These are phyloP conservation scores for Parasteatoda tepidariorum DNA, from an alignment of 1,140 invertebrate species.

Conservation along the genomic window DNA sequence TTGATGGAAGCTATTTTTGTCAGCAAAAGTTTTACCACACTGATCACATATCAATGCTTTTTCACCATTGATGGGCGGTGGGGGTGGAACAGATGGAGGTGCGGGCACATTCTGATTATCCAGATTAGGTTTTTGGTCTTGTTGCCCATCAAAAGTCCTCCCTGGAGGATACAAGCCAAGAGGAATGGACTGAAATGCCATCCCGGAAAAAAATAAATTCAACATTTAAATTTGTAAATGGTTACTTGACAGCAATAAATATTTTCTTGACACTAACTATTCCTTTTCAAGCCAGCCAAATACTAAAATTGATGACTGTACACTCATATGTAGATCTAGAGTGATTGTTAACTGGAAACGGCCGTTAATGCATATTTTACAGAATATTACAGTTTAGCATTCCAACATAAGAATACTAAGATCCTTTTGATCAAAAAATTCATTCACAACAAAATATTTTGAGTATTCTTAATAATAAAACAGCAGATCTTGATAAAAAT, in stretches of 20 bases:
- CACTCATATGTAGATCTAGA: too few species aligned
- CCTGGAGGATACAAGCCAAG: conserved; percentile 53
- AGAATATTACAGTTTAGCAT: too few species aligned
- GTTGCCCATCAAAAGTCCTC: conserved; percentile 44
- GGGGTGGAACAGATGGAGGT: not conserved
- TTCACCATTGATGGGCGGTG: conserved; percentile 30
- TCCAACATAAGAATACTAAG: too few species aligned
- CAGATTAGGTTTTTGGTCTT: conserved; percentile 29
- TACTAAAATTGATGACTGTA: too few species aligned
- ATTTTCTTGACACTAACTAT: too few species aligned
- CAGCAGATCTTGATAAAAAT: too few species aligned
- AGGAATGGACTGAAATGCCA: conserved; percentile 59
- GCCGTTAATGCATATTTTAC: too few species aligned
- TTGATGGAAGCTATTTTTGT: conserved; percentile 51
- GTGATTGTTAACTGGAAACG: too few species aligned
- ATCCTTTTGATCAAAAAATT: too few species aligned
- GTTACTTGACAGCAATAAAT: not conserved
- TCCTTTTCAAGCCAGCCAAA: too few species aligned
- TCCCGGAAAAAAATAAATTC: conserved; percentile 57
- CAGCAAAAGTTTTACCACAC: conserved; percentile 52
- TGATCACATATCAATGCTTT: conserved; percentile 43
- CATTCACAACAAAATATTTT: too few species aligned
- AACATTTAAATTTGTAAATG: conserved; percentile 51
- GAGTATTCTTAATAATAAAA: too few species aligned
- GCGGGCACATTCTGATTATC: conserved; percentile 28